These are phyloP conservation scores for Leucophenga maculata DNA, from an alignment of 2,888 invertebrate genomes.

Conservation along the genomic window DNA sequence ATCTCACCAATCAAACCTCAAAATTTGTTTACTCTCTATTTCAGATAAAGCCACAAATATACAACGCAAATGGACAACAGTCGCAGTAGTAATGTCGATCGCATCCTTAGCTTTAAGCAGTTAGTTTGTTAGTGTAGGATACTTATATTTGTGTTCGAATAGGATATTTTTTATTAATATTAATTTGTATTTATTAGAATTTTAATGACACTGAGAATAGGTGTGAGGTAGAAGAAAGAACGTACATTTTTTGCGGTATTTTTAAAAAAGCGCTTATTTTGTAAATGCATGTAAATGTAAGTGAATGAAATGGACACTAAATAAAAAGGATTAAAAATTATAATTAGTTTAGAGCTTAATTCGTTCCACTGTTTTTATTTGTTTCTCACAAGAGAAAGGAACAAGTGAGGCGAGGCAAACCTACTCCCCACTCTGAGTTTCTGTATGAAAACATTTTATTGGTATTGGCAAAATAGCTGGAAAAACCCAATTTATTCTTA, in stretches of 20 bases:
- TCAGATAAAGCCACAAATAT: slow-evolving; percentile 71
- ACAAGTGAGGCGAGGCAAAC: too few species aligned
- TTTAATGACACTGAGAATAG: slow-evolving; percentile 59
- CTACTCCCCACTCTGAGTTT: too few species aligned
- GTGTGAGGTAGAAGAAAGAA: slow-evolving; percentile 50
- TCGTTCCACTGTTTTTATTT: too few species aligned
- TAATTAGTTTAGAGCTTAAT: slow-evolving; percentile 22
- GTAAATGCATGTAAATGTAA: slow-evolving; percentile 72
- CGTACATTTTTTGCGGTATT: slow-evolving; percentile 69
- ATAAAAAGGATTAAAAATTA: slow-evolving; percentile 42
- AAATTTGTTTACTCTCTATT: slow-evolving; percentile 25
- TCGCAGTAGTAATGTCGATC: slow-evolving; percentile 72
- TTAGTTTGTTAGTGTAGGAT: slow-evolving; percentile 69
- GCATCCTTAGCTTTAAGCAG: slow-evolving; percentile 72
- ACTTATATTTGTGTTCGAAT: slow-evolving; percentile 61
- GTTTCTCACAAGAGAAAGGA: too few species aligned
- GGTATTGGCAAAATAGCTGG: too few species aligned
- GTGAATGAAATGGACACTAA: slow-evolving; percentile 47
- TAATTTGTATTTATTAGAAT: slow-evolving; percentile 55
- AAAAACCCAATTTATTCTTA: too few species aligned
- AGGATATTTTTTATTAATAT: slow-evolving; percentile 53
- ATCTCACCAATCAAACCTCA: background rate
- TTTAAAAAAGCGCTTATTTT: slow-evolving; percentile 72
- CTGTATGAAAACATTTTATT: too few species aligned
- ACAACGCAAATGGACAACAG: slow-evolving; percentile 72